A percentile compares a stretch with the other conserved stretches of the same genome.
Conservation (phyloP, 2,113 vertebrate genomes). For the Corydoras sp. region DNA sequence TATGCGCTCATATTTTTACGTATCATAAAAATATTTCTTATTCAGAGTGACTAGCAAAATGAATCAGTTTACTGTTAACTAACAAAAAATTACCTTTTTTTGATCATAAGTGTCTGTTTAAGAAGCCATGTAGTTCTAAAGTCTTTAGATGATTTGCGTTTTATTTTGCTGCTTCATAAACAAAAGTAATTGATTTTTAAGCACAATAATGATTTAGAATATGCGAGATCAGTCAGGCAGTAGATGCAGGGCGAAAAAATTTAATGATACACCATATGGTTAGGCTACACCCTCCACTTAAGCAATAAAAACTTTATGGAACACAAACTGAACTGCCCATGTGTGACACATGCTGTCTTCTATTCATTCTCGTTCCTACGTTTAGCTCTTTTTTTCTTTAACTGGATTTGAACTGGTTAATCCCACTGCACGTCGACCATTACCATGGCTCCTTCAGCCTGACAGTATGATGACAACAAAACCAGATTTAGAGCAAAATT, state of each 20-base stretch:
- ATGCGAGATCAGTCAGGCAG: background rate
- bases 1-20: too few relatives aligned
- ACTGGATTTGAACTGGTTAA: conserved; percentile 1
- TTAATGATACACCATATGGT: conserved; percentile 20
- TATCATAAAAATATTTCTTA: too few relatives aligned
- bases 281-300: background rate
- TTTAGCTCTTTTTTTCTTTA: background rate
- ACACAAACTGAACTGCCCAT: conserved; percentile 3
- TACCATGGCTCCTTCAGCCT: background rate
- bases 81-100: background rate
- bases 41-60: background rate
- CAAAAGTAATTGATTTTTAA: too few relatives aligned
- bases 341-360: background rate
- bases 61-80: too few relatives aligned
- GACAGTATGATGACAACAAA: background rate
- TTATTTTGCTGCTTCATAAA: too few relatives aligned
- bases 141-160: too few relatives aligned
- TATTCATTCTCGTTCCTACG: conserved; percentile 8
- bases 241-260: background rate
- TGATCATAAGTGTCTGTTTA: too few relatives aligned
- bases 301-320: conserved; percentile 18
- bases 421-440: background rate
- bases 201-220: too few relatives aligned
- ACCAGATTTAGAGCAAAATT: background rate
- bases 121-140: too few relatives aligned